These are phyloP conservation scores for Poecilus cupreus DNA, from an alignment of 2,888 invertebrate genomes.

Conservation along the genomic window DNA sequence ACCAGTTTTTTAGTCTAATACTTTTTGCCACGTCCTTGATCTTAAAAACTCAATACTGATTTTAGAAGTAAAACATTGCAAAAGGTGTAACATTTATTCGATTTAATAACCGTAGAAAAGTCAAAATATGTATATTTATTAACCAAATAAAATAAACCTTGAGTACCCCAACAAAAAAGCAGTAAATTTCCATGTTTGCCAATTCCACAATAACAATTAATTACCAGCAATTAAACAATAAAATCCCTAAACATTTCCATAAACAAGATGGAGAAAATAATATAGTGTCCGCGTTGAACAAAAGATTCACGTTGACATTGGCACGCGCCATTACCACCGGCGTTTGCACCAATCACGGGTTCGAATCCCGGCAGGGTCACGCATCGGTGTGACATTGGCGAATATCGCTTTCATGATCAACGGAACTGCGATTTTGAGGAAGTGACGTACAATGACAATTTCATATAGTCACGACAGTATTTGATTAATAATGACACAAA, in stretches of 20 bases:
- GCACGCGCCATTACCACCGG: conserved; percentile 15
- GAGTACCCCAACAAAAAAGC: not conserved
- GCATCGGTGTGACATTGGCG: conserved; percentile 9
- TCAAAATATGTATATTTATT: not conserved
- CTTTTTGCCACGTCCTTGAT: conserved; percentile 4
- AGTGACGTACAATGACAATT: conserved; percentile 5
- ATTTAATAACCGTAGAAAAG: not conserved
- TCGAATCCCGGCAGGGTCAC: conserved; percentile 7
- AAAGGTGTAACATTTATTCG: not conserved
- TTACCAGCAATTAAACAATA: conserved; percentile 6
- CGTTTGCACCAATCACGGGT: conserved; percentile 1
- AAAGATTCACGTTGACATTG: conserved; percentile 6
- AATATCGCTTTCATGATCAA: conserved; percentile 16
- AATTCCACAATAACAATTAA: conserved; percentile 16
- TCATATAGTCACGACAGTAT: not conserved
- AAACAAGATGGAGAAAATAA: conserved; percentile 16
- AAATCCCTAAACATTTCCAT: not conserved
- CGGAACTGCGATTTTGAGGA: conserved; percentile 25
- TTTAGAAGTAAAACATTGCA: conserved; percentile 1
- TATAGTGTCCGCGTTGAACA: not conserved
- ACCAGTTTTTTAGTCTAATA: not conserved
- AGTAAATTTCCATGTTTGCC: conserved; percentile 3
- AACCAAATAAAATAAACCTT: not conserved
- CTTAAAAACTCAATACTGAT: conserved; percentile 12
- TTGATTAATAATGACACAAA: not conserved